phyloP scores from a whole-genome alignment of 2,888 invertebrate species.

The Amphipyra berbera region DNA sequence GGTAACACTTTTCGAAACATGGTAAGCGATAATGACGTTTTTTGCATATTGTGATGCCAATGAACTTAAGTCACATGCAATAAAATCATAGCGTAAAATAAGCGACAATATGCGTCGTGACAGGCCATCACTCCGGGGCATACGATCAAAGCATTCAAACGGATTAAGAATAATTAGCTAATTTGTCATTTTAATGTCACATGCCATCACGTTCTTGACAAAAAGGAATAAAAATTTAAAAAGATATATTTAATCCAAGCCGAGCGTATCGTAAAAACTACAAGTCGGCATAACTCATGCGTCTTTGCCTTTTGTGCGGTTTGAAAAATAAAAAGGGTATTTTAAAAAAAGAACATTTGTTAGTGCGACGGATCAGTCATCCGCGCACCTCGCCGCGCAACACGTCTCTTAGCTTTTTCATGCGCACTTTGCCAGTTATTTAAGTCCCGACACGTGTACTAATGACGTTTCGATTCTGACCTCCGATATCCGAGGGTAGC shows the following conservation, averaged over 20 bases:
- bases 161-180: constrained; percentile 89
- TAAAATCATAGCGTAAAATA: constrained; percentile 65
- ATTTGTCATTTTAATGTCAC: constrained; percentile 90
- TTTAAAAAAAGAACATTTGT: constrained; percentile 86
- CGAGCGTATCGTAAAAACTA: constrained; percentile 87
- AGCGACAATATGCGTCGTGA: constrained; percentile 71
- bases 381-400: constrained; percentile 78
- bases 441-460: constrained; percentile 69
- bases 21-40: constrained; percentile 39
- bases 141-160: constrained; percentile 82
- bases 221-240: constrained; percentile 82
- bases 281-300: constrained; percentile 87
- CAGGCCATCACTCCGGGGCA: constrained; percentile 75
- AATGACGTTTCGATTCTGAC: constrained; percentile 81
- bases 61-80: constrained; percentile 70
- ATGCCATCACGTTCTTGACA: constrained; percentile 86
- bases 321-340: constrained; percentile 80
- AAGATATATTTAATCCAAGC: constrained; percentile 86
- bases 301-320: constrained; percentile 85
- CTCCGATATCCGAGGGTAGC: constrained; percentile 62
- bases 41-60: constrained; percentile 63
- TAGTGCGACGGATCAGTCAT: constrained; percentile 87
- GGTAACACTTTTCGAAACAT: constrained; percentile 7
- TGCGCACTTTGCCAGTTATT: constrained; percentile 74
- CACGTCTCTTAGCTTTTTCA: constrained; percentile 80